Evolutionary conservation across 2,113 vertebrate species (phyloP), one percentile per base, ranked within the genome.

Genomic region (Microcebus murinus): DNA sequence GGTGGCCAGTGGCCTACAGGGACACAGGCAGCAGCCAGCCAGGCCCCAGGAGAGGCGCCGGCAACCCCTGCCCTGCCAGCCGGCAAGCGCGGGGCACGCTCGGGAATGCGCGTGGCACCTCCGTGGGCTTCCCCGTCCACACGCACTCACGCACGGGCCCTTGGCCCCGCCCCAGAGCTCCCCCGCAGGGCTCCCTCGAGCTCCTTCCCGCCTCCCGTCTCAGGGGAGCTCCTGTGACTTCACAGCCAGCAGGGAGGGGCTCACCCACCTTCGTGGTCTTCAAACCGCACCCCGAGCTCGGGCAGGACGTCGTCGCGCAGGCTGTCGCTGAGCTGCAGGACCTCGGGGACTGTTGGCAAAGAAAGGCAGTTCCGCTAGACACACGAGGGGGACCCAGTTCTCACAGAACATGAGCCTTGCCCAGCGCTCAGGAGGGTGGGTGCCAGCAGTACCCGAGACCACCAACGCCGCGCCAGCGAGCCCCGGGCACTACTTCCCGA

Each of bases 241-340:
- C 36, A 27, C 3, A 17, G 5, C 63, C 63, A 57, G 29, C 7
- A 45, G 61, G 1, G 8, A 42, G 61, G 42, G 45, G 57, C 74
- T 81, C 42, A 86, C 89, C 45, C 98, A 99, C 99, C 99, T 99
- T 99, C 99, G 6, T 99, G 99, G 90, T 99, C 99, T 94, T 99
- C 99, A 68, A 99, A 98, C 36, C 99, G 99, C 95, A 99, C 99
- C 2, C 99, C 99, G 0, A 99, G 99, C 88, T 99, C 99, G 0
- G 99, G 99, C 81, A 99, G 98, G 87, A 99, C 91, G 17, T 99
- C 99, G 11, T 99, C 99, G 42, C 99, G 99, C 39, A 99, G 98
- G 45, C 97, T 77, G 2, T 99, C 99, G 3, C 99, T 99, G 95
- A 99, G 98, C 97, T 99, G 98, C 95, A 99, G 98, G 88, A 99